Conservation (phyloP, 2,113 vertebrate genomes). For the Alligator sinensis region DNA sequence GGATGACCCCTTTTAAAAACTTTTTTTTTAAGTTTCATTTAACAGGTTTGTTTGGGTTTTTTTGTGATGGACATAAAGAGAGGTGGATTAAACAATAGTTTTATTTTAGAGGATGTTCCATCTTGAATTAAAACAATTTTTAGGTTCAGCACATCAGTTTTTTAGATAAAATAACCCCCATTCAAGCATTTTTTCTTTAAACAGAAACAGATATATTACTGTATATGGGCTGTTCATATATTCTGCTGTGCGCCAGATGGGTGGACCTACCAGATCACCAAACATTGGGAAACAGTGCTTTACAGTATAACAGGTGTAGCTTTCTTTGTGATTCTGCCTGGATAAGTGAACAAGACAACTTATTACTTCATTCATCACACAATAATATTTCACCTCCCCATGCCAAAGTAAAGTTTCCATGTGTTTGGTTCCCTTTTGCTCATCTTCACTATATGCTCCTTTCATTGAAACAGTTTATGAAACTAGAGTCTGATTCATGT, state of each 20-base stretch:
- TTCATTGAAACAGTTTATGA: neutral
- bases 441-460: neutral
- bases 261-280: neutral
- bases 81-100: neutral
- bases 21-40: too few relatives aligned
- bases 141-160: neutral
- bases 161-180: neutral
- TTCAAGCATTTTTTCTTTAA: neutral
- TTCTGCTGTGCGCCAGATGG: neutral
- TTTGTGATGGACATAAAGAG: neutral
- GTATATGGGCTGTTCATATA: neutral
- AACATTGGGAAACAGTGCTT: rapidly evolving
- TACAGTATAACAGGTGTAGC: neutral
- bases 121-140: neutral
- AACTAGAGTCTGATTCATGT: neutral
- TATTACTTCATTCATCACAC: neutral
- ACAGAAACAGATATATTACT: neutral
- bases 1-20: neutral
- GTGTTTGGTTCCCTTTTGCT: neutral
- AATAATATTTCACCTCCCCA: neutral
- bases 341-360: neutral
- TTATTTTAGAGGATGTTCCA: neutral
- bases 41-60: neutral
- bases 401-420: neutral
- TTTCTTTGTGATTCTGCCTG: neutral